Base-by-base conservation (phyloP, 2,888 invertebrate species). In the Drosophila incognita region DNA sequence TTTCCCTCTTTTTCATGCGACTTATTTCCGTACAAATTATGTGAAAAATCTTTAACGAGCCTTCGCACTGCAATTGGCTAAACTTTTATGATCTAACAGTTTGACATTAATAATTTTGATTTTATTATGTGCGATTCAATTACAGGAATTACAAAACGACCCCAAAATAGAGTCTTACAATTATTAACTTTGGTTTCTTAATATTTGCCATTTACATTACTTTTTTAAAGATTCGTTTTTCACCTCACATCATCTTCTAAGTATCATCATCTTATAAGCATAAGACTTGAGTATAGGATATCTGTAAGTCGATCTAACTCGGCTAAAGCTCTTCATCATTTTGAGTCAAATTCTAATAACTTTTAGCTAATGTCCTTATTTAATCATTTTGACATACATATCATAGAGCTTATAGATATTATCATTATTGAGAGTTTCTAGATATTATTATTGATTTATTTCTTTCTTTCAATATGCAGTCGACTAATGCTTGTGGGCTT, bases 21-120 rank as follows among this genome's bases (percentile, higher is more conserved):
- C 57, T 71, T 61, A 79, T 74, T 82, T 79, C 65, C 62, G 33
- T 73, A 78, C 73, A 89, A 89, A 89, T 87, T 79, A 87, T 83
- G 86, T 86, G 85, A 87, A 86, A 72, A 86, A 82, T 83, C 68
- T 82, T 76, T 69, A 75, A 83, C 72, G 86, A 65, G 64, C 66
- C 53, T 33, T 60, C 51, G 48, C 13, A 10, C 33, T 5, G 31
- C n/a, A 31, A 48, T 48, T 75, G 38, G 42, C 46, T 36, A 59
- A 72, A 69, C 65, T 61, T 66, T 73, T 78, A 83, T 54, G 81
- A 73, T 70, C 67, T 65, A 72, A 57, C 59, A 70, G 21, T 11
- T 21, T 21, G 5, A 11, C 21, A 42, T 21, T 11, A 21, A 42
- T 11, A 11, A 42, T 42, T 42, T 42, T 21, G 21, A 52, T 46